Evolutionary conservation across 92 coral and sea anemone species (phyloP).

Genomic region (Paramuricea clavata): DNA sequence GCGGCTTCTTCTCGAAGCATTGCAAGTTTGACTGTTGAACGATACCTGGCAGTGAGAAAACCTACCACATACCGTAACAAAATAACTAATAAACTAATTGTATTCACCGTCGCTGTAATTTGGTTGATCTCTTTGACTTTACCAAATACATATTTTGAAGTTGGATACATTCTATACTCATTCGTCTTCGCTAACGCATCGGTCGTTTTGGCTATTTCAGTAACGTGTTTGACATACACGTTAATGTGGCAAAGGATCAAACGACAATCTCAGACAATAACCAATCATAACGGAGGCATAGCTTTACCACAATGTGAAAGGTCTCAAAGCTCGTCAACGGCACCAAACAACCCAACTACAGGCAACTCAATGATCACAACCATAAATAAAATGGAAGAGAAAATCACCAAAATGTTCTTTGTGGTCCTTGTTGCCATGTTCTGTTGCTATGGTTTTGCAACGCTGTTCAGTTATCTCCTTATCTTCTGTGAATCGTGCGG

Average conservation of each 20-base stretch:
- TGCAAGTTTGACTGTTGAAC: background rate
- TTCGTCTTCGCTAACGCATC: too few relatives aligned
- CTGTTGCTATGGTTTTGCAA: too few relatives aligned
- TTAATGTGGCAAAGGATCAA: background rate
- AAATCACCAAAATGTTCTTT: slow-evolving; percentile 58
- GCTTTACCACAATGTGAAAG: too few relatives aligned
- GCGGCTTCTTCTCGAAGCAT: background rate
- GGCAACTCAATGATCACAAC: background rate
- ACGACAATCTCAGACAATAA: too few relatives aligned
- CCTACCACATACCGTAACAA: too few relatives aligned
- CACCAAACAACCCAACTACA: too few relatives aligned
- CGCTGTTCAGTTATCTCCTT: slow-evolving; percentile 72
- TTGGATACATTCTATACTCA: too few relatives aligned
- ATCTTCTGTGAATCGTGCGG: slow-evolving; percentile 77
- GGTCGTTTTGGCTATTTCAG: background rate
- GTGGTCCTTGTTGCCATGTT: slow-evolving; percentile 58
- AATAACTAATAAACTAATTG: background rate
- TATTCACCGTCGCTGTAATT: background rate
- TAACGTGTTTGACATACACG: background rate
- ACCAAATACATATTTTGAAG: too few relatives aligned
- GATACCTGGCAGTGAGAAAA: background rate
- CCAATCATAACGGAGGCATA: background rate
- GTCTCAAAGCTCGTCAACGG: background rate
- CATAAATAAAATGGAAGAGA: slow-evolving; percentile 38
- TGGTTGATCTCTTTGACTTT: background rate